phyloP scores from a whole-genome alignment of 2,113 vertebrate species.

The Pogona vitticeps region DNA sequence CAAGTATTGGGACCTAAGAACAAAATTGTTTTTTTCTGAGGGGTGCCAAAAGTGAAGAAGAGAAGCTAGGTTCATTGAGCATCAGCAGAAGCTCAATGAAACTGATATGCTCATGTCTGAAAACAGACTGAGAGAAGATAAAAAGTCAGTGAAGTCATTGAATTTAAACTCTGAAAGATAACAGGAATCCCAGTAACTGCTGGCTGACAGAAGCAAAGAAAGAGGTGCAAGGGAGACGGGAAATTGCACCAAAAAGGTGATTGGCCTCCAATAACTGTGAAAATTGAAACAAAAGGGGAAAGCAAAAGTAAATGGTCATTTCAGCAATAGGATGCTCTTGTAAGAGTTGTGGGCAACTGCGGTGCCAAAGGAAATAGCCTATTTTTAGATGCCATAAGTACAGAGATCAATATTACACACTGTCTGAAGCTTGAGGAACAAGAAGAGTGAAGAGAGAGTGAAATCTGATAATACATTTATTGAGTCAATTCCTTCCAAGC shows the following conservation, averaged over 20 bases:
- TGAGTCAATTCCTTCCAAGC: conserved; percentile 4
- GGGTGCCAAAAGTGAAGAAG: neutral
- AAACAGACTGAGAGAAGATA: neutral
- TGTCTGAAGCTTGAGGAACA: conserved; percentile 18
- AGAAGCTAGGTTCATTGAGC: neutral
- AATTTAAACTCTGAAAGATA: conserved; percentile 15
- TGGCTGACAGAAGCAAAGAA: neutral
- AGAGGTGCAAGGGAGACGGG: neutral
- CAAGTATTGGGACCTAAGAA: too few relatives aligned
- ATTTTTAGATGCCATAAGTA: conserved; percentile 39
- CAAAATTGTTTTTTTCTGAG: neutral
- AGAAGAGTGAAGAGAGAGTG: conserved; percentile 8
- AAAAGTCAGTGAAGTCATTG: neutral
- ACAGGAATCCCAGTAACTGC: neutral
- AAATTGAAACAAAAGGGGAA: conserved; percentile 28
- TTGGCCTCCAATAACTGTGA: neutral
- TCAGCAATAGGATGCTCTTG: conserved; percentile 2
- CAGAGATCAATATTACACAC: conserved; percentile 38
- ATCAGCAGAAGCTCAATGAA: neutral
- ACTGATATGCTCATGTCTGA: too few relatives aligned
- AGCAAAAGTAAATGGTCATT: conserved; percentile 16
- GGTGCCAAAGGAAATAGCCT: conserved; percentile 8
- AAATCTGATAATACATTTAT: conserved; percentile 15
- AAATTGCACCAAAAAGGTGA: neutral
- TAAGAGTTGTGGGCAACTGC: neutral